These are phyloP conservation scores for Corythaixoides concolor DNA, from an alignment of 2,113 vertebrate species.

Conservation along the genomic window DNA sequence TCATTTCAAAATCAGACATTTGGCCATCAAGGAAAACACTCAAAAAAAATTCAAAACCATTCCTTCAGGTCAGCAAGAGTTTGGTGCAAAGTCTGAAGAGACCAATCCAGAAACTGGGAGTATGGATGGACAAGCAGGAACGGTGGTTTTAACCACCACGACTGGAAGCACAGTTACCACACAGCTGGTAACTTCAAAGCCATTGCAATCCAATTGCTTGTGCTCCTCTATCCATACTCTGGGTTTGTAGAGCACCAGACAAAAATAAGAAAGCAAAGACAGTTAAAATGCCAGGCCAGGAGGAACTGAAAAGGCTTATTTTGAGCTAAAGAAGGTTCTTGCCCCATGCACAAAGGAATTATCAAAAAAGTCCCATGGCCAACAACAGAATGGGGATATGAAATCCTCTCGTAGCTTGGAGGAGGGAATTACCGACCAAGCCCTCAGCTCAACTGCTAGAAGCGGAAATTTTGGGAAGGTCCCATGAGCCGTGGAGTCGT, in stretches of 20 bases:
- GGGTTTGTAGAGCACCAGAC: neutral
- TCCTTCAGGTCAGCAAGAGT: neutral
- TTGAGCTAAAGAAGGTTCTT: neutral
- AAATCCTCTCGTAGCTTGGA: neutral
- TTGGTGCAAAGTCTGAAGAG: neutral
- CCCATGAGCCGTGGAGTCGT: fast-evolving
- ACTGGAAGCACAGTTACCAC: neutral
- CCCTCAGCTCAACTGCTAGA: neutral
- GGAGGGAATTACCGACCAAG: neutral
- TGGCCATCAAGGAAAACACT: neutral
- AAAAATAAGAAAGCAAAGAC: neutral
- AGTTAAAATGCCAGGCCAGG: neutral
- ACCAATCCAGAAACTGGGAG: neutral
- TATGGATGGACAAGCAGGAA: neutral
- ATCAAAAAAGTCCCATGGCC: neutral
- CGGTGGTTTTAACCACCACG: neutral
- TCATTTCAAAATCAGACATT: neutral
- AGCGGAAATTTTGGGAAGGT: neutral
- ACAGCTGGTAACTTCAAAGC: neutral
- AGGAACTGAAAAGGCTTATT: neutral
- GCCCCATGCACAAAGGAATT: neutral
- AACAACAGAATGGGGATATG: neutral
- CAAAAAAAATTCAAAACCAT: neutral
- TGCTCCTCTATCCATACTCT: neutral
- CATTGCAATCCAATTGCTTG: neutral